Base-by-base conservation (phyloP, 2,797 vertebrate species). In the Chaetophractus vellerosus region DNA sequence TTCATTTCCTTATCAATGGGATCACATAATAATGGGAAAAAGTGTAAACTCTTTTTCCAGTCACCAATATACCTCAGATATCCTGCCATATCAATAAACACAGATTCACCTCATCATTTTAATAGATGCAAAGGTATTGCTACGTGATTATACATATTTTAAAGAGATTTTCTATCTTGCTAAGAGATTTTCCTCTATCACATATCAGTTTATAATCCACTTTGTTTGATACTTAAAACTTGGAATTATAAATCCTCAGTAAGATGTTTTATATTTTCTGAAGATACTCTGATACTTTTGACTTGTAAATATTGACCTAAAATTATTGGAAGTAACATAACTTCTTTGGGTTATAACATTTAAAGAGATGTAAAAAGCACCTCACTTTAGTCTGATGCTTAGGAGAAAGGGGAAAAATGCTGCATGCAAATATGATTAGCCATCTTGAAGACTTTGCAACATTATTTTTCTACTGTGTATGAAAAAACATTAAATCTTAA, bases 171-270 rank as follows among this genome's bases (percentile, higher is more conserved):
- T 63, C 75, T 86, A 59, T 31, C 19, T 81, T 89, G 19, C 59
- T 71, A 88, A 50, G 24, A 85, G 48, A 88, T 19, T 38, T 85
- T 88, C 59, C 85, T 71, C 38, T n/a, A 48, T 26, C 52, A 83
- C 6, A 28, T 24, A 84, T 36, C 12, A 64, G 18, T 66, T 71
- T 79, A 63, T 83, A 74, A 36, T 78, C 86, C 78, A 83, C 41
- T 81, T 91, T 55, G 84, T 78, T 92, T 78, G 24, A 38, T 26
- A 90, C 31, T 85, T 91, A 85, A 86, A 89, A 52, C 48, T 68
- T 90, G 33, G 50, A 88, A 69, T 66, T 92, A 75, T 12, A 88
- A 21, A 75, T 26, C 12, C 78, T 82, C 90, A 79, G 24, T 71
- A 87, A 90, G 36, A 95, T 79, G 21, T 38, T 88, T 76, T 80